Conservation (phyloP, 2,888 invertebrate genomes). For the Drosophila niveifrons region DNA sequence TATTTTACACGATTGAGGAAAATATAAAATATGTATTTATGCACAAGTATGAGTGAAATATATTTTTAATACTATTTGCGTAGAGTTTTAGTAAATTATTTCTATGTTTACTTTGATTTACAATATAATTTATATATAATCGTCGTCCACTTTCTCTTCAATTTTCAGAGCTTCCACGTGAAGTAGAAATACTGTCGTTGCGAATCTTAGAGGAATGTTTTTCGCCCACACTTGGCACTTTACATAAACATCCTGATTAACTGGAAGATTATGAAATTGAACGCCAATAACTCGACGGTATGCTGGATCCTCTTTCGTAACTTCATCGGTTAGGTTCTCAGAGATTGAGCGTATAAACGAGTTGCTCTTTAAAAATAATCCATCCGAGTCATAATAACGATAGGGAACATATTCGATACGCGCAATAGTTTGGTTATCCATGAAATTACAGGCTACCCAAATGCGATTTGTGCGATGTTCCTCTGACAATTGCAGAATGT, state of each 20-base stretch:
- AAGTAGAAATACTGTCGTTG: constrained; percentile 25
- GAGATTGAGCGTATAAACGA: constrained; percentile 12
- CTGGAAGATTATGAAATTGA: constrained; percentile 49
- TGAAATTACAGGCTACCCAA: constrained; percentile 49
- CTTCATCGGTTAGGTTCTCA: constrained; percentile 36
- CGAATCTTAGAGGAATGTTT: constrained; percentile 34
- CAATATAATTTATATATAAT: neutral
- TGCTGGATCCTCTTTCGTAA: constrained; percentile 32
- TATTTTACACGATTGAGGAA: neutral
- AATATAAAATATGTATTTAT: neutral
- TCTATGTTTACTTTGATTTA: constrained; percentile 12
- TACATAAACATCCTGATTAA: constrained; percentile 38
- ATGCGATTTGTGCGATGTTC: constrained; percentile 59
- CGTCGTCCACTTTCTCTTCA: constrained; percentile 7
- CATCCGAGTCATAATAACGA: constrained; percentile 42
- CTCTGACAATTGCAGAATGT: constrained; percentile 34
- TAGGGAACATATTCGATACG: constrained; percentile 50
- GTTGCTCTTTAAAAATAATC: constrained; percentile 32
- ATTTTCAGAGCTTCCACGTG: constrained; percentile 30
- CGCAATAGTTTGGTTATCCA: neutral
- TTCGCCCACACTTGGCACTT: constrained; percentile 43
- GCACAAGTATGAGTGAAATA: neutral
- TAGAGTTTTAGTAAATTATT: neutral
- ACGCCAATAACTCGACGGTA: constrained; percentile 61
- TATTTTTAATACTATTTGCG: neutral